phyloP scores from a whole-genome alignment of 2,888 invertebrate genomes.

The Boloria selene region DNA sequence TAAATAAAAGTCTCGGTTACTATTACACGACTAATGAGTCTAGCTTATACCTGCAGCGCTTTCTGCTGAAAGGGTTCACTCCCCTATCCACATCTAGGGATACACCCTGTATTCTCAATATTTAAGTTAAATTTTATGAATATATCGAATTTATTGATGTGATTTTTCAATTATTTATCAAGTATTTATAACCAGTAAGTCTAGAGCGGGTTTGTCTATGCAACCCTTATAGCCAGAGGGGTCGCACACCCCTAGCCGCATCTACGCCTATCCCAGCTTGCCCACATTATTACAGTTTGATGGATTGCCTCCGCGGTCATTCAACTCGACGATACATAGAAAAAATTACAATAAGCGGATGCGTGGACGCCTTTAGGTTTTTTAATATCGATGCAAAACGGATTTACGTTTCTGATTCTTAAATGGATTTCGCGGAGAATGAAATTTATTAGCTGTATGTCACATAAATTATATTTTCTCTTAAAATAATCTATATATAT shows the following conservation, averaged over 20 bases:
- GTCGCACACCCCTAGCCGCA: slow-evolving; percentile 57
- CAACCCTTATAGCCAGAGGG: slow-evolving; percentile 57
- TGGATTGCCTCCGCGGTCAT: slow-evolving; percentile 69
- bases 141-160: slow-evolving; percentile 1
- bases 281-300: slow-evolving; percentile 74
- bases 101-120: too few species aligned
- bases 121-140: background rate
- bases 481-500: too few species aligned
- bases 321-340: slow-evolving; percentile 56
- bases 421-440: slow-evolving; percentile 2
- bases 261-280: slow-evolving; percentile 56
- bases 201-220: slow-evolving; percentile 21
- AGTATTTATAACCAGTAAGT: slow-evolving; percentile 9
- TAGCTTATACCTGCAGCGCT: slow-evolving; percentile 6
- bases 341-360: slow-evolving; percentile 44
- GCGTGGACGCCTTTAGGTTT: slow-evolving; percentile 35
- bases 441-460: slow-evolving; percentile 3
- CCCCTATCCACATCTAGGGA: too few species aligned
- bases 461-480: background rate
- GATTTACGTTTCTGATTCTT: slow-evolving; percentile 17
- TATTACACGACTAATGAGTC: too few species aligned
- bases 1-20: too few species aligned
- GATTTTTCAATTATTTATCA: background rate
- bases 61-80: background rate
- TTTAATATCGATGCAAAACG: slow-evolving; percentile 33